A percentile compares a stretch with the other conserved stretches of the same genome.
Conservation (phyloP, 1,140 invertebrate genomes). For the Globodera rostochiensis region DNA sequence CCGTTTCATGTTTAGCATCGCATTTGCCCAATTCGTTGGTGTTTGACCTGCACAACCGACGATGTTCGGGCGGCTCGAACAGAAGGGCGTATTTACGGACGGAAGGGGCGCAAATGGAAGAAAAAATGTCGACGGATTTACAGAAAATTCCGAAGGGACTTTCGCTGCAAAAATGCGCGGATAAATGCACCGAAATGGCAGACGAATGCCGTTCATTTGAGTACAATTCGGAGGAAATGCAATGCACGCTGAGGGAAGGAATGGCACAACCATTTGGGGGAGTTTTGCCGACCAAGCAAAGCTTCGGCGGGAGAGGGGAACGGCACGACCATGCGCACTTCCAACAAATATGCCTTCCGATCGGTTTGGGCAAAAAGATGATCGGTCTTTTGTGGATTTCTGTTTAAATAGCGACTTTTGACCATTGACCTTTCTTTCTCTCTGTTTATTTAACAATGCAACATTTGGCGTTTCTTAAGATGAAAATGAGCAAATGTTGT, state of each 20-base stretch:
- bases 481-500: conserved; percentile 50
- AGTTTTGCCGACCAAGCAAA: conserved; percentile 39
- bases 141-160: conserved; percentile 30
- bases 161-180: conserved; percentile 48
- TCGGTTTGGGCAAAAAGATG: conserved; percentile 35
- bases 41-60: neutral
- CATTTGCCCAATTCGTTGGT: neutral
- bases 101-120: conserved; percentile 36
- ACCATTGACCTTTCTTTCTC: neutral
- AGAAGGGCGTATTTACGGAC: conserved; percentile 41
- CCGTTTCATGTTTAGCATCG: neutral
- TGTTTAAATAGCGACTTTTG: too few relatives aligned
- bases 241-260: conserved; percentile 53
- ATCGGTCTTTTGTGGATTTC: too few relatives aligned
- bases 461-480: neutral
- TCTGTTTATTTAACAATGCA: neutral
- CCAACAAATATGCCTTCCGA: conserved; percentile 60
- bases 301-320: conserved; percentile 35
- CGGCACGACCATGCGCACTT: conserved; percentile 49
- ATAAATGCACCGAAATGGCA: conserved; percentile 46
- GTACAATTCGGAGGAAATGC: conserved; percentile 56
- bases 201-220: conserved; percentile 58
- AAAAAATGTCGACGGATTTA: conserved; percentile 12
- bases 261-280: conserved; percentile 60
- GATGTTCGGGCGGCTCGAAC: conserved; percentile 35